phyloP scores from a whole-genome alignment of 92 coral and sea anemone genomes.

The Parazoanthus swiftii region DNA sequence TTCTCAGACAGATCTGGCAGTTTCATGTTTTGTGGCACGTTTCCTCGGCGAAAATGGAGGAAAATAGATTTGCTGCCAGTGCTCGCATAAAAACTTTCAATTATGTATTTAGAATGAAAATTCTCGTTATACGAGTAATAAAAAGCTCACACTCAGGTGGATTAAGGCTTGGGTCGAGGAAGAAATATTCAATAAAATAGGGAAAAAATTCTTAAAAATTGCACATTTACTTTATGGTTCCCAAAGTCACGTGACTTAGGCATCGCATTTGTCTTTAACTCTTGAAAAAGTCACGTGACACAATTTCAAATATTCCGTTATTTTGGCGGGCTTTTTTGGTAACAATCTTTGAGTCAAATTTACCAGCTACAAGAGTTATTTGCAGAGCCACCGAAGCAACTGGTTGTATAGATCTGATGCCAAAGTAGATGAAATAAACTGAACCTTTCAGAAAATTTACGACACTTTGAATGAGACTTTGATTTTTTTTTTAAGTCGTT shows the following conservation, averaged over 20 bases:
- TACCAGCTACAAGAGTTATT: not conserved
- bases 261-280: not conserved
- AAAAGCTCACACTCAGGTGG: too few species aligned
- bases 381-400: not conserved
- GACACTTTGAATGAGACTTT: not conserved
- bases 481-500: not conserved
- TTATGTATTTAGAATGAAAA: too few species aligned
- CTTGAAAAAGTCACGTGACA: not conserved
- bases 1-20: too few species aligned
- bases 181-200: not conserved
- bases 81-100: too few species aligned
- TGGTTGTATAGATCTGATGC: not conserved
- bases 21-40: too few species aligned
- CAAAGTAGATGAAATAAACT: not conserved
- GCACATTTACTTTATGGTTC: not conserved
- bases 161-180: constrained; percentile 2
- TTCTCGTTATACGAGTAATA: too few species aligned
- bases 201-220: not conserved
- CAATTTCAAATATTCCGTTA: not conserved
- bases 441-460: not conserved
- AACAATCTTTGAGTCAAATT: not conserved
- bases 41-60: too few species aligned
- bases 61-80: too few species aligned
- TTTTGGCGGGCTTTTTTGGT: not conserved
- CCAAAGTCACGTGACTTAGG: not conserved